A percentile compares a stretch with the other conserved stretches of the same genome.
Conservation (phyloP, 2,113 vertebrate species). For the Nothocercus julius region DNA sequence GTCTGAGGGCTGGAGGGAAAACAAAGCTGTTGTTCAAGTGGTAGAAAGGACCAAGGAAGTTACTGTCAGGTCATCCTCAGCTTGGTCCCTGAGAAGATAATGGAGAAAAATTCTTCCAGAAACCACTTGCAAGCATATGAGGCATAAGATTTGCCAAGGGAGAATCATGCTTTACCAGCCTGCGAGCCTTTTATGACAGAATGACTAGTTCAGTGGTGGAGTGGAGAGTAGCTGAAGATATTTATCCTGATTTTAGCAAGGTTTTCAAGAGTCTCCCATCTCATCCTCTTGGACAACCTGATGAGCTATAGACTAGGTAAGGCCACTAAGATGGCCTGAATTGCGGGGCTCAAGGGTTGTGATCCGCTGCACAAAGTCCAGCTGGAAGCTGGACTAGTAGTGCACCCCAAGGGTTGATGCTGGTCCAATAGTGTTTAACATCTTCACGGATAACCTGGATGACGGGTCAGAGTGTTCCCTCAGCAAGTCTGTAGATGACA, state of each 20-base stretch:
- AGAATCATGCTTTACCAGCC: not conserved
- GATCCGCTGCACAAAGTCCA: not conserved
- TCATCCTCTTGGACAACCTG: not conserved
- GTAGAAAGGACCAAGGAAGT: not conserved
- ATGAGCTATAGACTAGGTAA: not conserved
- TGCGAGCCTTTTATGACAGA: not conserved
- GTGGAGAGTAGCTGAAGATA: not conserved
- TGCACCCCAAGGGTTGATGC: not conserved
- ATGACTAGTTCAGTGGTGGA: not conserved
- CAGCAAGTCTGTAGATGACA: not conserved
- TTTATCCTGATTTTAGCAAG: not conserved
- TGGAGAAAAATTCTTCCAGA: not conserved
- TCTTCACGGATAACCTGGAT: not conserved
- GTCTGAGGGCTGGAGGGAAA: not conserved
- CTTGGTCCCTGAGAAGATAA: not conserved
- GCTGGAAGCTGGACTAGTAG: not conserved
- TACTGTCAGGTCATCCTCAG: not conserved
- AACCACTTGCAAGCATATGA: not conserved
- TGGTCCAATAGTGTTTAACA: not conserved
- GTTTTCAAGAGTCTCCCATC: not conserved
- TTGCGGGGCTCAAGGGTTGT: not conserved
- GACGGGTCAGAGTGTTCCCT: not conserved
- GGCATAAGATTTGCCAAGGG: not conserved
- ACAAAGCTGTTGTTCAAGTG: not conserved
- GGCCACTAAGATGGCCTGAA: not conserved